Percentiles rank a stretch among this genome's conserved stretches.
Conservation (phyloP, 2,888 invertebrate species). For the Synanthedon tipuliformis region DNA sequence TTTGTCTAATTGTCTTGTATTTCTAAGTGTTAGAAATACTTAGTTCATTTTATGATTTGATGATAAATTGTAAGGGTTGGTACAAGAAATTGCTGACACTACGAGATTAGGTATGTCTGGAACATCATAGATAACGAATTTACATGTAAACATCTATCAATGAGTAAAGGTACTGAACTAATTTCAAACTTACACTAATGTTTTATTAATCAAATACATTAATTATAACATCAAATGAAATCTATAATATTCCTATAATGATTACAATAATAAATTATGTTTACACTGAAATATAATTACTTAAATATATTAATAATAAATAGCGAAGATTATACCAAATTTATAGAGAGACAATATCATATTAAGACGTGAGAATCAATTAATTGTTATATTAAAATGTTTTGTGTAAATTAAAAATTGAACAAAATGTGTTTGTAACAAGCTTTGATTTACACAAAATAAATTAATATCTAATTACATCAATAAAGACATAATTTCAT, state of each 20-base stretch:
- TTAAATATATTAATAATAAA: constrained; percentile 68
- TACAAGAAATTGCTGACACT: background rate
- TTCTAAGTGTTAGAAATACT: too few species aligned
- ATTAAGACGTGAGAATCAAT: background rate
- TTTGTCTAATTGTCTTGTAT: too few species aligned
- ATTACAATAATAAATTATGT: constrained; percentile 66
- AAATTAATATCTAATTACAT: background rate
- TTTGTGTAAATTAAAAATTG: background rate
- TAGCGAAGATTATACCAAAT: constrained; percentile 61
- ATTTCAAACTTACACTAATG: constrained; percentile 61
- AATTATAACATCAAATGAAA: constrained; percentile 63
- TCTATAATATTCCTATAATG: constrained; percentile 58
- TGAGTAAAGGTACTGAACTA: constrained; percentile 53
- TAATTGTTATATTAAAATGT: background rate
- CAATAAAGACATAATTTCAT: background rate
- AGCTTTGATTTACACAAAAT: background rate
- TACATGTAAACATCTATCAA: constrained; percentile 23
- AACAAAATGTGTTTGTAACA: background rate
- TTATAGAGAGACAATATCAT: constrained; percentile 59
- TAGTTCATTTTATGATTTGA: too few species aligned
- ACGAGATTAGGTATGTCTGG: constrained; percentile 11
- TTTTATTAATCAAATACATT: constrained; percentile 41
- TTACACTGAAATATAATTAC: constrained; percentile 61
- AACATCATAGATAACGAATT: constrained; percentile 51
- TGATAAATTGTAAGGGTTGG: too few species aligned